Percentiles rank a stretch among this genome's conserved stretches.
These are phyloP conservation scores for Alviniconcha strummeri DNA, from an alignment of 2,888 invertebrate species.

Conservation along the genomic window DNA sequence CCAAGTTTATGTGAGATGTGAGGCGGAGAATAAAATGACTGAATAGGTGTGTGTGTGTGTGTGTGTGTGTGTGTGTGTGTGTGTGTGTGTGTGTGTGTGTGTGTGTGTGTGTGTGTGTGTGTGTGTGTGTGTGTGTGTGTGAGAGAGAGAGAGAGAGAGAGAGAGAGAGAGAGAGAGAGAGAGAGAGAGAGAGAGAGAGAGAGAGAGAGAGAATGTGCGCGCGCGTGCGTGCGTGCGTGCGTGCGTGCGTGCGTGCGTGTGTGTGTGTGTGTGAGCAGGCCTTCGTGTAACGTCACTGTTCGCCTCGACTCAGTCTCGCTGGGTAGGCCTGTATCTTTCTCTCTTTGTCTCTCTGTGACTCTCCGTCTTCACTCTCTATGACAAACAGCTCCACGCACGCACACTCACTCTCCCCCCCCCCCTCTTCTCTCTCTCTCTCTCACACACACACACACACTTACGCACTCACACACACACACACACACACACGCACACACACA, in stretches of 20 bases:
- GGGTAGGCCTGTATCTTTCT: too few relatives aligned
- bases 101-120: not conserved
- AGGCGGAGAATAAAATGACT: too few relatives aligned
- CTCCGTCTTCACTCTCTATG: too few relatives aligned
- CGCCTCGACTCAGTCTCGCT: too few relatives aligned
- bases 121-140: conserved; percentile 1
- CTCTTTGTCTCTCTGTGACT: too few relatives aligned
- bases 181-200: too few relatives aligned
- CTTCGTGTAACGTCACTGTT: not conserved
- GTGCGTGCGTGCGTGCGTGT: not conserved
- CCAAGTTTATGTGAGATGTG: too few relatives aligned
- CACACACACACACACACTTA: not conserved
- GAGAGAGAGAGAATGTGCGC: too few relatives aligned
- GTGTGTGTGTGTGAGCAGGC: not conserved
- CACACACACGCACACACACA: conserved; percentile 11
- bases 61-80: not conserved
- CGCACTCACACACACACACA: not conserved
- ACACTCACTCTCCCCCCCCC: not conserved
- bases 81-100: not conserved
- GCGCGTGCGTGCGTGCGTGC: not conserved
- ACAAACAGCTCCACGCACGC: too few relatives aligned
- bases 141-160: not conserved
- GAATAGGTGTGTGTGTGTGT: not conserved
- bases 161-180: too few relatives aligned
- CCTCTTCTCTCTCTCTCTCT: not conserved